phyloP scores from a whole-genome alignment of 2,797 vertebrate genomes.

The Chromis chromis region DNA sequence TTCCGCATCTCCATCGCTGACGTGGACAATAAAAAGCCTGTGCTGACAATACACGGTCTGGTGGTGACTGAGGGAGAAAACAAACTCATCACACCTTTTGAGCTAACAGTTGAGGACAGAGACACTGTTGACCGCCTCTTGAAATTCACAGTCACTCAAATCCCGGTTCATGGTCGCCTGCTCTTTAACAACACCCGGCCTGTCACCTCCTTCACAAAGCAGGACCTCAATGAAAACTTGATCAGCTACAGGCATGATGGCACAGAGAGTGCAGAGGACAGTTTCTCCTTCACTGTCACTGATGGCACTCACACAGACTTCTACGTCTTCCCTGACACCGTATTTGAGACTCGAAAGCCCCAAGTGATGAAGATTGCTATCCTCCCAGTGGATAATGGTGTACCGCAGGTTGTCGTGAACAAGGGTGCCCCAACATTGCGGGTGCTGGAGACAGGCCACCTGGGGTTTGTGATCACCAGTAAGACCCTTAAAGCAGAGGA shows the following conservation, averaged over 20 bases:
- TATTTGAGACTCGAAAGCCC: slow-evolving; percentile 91
- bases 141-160: slow-evolving; percentile 91
- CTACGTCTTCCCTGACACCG: slow-evolving; percentile 94
- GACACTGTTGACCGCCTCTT: slow-evolving; percentile 90
- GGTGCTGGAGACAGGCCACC: slow-evolving; percentile 87
- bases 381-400: slow-evolving; percentile 90
- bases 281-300: slow-evolving; percentile 95
- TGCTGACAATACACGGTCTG: slow-evolving; percentile 90
- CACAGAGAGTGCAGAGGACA: slow-evolving; percentile 90
- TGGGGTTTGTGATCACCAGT: slow-evolving; percentile 93
- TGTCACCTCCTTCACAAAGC: slow-evolving; percentile 91
- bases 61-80: slow-evolving; percentile 89
- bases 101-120: slow-evolving; percentile 93
- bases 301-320: slow-evolving; percentile 96
- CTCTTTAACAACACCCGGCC: slow-evolving; percentile 89
- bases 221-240: slow-evolving; percentile 96
- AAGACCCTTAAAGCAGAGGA: slow-evolving; percentile 93
- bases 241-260: slow-evolving; percentile 97
- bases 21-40: slow-evolving; percentile 97
- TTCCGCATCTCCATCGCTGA: slow-evolving; percentile 95
- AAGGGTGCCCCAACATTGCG: slow-evolving; percentile 91
- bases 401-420: slow-evolving; percentile 92
- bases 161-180: slow-evolving; percentile 91
- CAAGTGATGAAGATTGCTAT: slow-evolving; percentile 92
- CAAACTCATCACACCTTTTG: slow-evolving; percentile 96